Percentiles rank a stretch among this genome's conserved stretches.
Evolutionary conservation across 92 coral and sea anemone species (phyloP).

Genomic region (Siderastrea radians): DNA sequence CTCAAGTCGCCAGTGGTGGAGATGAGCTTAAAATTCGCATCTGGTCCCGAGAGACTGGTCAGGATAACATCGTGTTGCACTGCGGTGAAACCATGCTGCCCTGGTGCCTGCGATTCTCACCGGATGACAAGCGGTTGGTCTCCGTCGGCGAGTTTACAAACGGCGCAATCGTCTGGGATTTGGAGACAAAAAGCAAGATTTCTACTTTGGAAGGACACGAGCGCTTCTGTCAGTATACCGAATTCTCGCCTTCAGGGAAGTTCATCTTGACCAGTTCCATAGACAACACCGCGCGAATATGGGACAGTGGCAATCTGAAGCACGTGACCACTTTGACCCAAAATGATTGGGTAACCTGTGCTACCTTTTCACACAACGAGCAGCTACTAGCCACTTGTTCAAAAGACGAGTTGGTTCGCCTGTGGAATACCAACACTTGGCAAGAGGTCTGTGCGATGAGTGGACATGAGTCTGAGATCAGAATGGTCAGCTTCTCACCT

Average conservation of each 20-base stretch:
- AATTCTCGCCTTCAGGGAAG: constrained; percentile 70
- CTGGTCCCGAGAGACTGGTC: constrained; percentile 74
- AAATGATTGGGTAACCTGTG: constrained; percentile 74
- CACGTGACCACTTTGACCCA: constrained; percentile 69
- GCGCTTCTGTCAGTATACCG: constrained; percentile 74
- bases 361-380: constrained; percentile 71
- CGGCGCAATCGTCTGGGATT: constrained; percentile 77
- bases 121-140: constrained; percentile 65
- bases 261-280: constrained; percentile 71
- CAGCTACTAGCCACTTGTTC: constrained; percentile 72
- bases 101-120: constrained; percentile 74
- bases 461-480: constrained; percentile 74
- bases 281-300: constrained; percentile 69
- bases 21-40: constrained; percentile 77
- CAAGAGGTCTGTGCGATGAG: constrained; percentile 28
- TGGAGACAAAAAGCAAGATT: constrained; percentile 53
- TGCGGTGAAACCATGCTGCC: constrained; percentile 64
- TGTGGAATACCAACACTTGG: constrained; percentile 60
- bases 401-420: constrained; percentile 60
- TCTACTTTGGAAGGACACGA: constrained; percentile 67
- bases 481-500: constrained; percentile 73
- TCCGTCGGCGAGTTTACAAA: constrained; percentile 76
- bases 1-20: constrained; percentile 79
- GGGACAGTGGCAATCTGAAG: constrained; percentile 39
- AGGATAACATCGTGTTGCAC: constrained; percentile 61